phyloP scores from a whole-genome alignment of 2,113 vertebrate species.

The Sporophila hypoxantha region DNA sequence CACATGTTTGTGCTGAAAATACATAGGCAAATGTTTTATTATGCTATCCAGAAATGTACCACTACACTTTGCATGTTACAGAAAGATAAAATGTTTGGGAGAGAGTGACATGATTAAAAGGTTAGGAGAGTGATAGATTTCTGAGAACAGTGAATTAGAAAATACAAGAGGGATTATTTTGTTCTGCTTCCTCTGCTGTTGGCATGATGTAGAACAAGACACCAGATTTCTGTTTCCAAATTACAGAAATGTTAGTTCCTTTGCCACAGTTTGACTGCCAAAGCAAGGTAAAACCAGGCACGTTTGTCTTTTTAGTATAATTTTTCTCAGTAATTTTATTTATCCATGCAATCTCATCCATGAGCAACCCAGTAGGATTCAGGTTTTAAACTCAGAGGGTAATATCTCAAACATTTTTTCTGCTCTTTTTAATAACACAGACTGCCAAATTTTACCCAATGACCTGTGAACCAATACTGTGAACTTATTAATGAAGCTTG shows the following conservation, averaged over 20 bases:
- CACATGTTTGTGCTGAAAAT: background rate
- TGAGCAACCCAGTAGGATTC: background rate
- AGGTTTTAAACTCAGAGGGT: background rate
- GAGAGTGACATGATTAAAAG: background rate
- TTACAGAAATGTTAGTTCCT: background rate
- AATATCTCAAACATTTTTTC: background rate
- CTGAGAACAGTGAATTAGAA: background rate
- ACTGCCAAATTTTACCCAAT: background rate
- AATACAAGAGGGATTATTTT: background rate
- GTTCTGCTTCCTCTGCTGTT: background rate
- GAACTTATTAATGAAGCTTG: background rate
- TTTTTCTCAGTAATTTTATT: background rate
- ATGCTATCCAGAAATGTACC: background rate
- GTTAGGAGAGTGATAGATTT: background rate
- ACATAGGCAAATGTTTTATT: background rate
- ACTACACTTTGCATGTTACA: rapidly evolving
- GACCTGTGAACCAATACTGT: background rate
- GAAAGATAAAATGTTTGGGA: rapidly evolving
- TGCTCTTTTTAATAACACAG: background rate
- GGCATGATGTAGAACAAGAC: background rate
- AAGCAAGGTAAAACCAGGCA: background rate
- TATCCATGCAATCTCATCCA: background rate
- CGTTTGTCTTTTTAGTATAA: background rate
- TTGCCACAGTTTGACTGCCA: background rate
- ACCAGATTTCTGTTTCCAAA: background rate